These are phyloP conservation scores for Chiloscyllium punctatum DNA, from an alignment of 2,797 vertebrate genomes.

Conservation along the genomic window DNA sequence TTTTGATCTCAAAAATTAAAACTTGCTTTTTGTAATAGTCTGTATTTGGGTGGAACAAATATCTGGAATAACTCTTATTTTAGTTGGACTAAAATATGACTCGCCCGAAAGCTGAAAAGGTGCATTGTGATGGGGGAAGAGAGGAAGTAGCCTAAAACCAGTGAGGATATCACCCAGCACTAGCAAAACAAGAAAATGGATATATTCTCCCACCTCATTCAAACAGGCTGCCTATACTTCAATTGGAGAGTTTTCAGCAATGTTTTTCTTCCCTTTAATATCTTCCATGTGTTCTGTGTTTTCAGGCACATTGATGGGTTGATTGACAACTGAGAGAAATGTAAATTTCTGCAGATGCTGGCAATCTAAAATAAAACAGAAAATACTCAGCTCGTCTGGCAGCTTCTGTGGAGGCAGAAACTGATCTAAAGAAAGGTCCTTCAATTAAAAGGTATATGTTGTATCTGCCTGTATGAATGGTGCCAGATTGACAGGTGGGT, in stretches of 20 bases:
- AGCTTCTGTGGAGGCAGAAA: too few relatives aligned
- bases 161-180: not conserved
- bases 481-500: too few relatives aligned
- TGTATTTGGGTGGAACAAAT: not conserved
- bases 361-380: too few relatives aligned
- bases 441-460: too few relatives aligned
- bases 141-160: not conserved
- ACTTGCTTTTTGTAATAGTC: not conserved
- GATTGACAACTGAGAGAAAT: too few relatives aligned
- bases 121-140: not conserved
- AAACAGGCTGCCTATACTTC: not conserved
- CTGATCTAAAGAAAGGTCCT: too few relatives aligned
- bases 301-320: too few relatives aligned
- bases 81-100: not conserved
- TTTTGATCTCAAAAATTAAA: not conserved
- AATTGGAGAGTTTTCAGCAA: not conserved
- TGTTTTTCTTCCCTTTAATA: too few relatives aligned
- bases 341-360: too few relatives aligned
- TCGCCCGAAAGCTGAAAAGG: not conserved
- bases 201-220: not conserved
- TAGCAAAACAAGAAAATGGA: not conserved
- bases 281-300: too few relatives aligned
- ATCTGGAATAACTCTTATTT: not conserved
- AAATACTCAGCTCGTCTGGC: not conserved
- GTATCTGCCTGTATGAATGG: too few relatives aligned